Conservation (phyloP, 2,888 invertebrate genomes). For the Galeruca laticollis region DNA sequence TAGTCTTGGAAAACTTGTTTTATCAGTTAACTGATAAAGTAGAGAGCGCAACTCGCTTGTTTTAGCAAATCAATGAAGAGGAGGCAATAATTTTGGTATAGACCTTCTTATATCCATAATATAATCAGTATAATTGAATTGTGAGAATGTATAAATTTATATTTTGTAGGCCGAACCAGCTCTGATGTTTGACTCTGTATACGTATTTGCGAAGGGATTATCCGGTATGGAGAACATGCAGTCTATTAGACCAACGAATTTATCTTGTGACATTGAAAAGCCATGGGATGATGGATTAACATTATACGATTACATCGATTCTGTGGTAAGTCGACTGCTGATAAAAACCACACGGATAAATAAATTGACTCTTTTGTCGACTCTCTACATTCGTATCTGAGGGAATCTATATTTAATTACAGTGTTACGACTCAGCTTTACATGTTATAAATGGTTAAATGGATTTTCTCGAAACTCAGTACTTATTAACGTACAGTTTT, state of each 20-base stretch:
- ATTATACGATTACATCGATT: conserved; percentile 80
- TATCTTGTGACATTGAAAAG: conserved; percentile 84
- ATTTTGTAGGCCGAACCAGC: conserved; percentile 84
- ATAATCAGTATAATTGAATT: no score
- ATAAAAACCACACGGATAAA: conserved; percentile 24
- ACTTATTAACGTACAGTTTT: no score
- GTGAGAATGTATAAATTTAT: neutral
- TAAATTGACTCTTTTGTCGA: conserved; percentile 5
- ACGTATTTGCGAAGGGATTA: conserved; percentile 83
- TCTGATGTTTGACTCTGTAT: conserved; percentile 87
- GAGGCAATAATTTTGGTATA: no score
- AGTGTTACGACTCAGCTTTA: no score
- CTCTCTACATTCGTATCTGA: neutral
- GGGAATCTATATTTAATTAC: neutral
- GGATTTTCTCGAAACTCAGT: no score
- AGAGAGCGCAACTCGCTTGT: no score
- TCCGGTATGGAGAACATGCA: conserved; percentile 79
- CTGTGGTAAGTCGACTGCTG: conserved; percentile 69
- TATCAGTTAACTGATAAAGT: no score
- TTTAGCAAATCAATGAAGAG: no score
- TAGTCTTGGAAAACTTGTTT: no score
- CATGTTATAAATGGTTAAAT: no score
- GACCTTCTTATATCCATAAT: no score
- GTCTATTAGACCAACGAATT: conserved; percentile 77
- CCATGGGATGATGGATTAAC: conserved; percentile 85